These are phyloP conservation scores for Cherax quadricarinatus DNA, from an alignment of 1,140 invertebrate species.

Conservation along the genomic window DNA sequence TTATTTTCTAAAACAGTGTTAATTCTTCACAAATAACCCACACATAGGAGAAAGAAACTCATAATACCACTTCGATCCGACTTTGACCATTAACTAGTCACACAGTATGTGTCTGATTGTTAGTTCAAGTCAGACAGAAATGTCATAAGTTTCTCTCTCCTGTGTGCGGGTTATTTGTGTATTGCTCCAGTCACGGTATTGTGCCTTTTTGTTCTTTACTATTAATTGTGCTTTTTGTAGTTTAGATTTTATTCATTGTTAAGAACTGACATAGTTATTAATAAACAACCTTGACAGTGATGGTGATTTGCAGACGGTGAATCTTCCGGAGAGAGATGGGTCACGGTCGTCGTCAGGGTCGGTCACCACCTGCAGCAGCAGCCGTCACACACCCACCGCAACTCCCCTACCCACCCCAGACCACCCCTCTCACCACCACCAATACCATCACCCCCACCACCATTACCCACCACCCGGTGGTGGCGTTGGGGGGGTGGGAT, in stretches of 20 bases:
- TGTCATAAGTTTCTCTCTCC: too few species aligned
- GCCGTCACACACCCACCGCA: constrained; percentile 70
- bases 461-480: constrained; percentile 46
- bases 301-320: constrained; percentile 82
- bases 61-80: too few species aligned
- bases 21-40: not conserved
- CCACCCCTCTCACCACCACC: constrained; percentile 55
- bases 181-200: too few species aligned
- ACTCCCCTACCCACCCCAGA: constrained; percentile 62
- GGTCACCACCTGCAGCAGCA: constrained; percentile 76
- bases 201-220: too few species aligned
- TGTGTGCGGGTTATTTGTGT: too few species aligned
- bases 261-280: constrained; percentile 11
- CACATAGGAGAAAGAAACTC: too few species aligned
- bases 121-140: too few species aligned
- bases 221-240: not conserved
- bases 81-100: too few species aligned
- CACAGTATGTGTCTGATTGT: too few species aligned
- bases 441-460: constrained; percentile 43
- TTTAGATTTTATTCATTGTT: not conserved
- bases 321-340: constrained; percentile 84
- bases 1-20: not conserved
- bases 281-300: constrained; percentile 55
- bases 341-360: constrained; percentile 82
- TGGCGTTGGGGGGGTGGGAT: constrained; percentile 31